Percentiles rank a stretch among this genome's conserved stretches.
phyloP scores from a whole-genome alignment of 2,888 invertebrate species.

The Drosophila differens region DNA sequence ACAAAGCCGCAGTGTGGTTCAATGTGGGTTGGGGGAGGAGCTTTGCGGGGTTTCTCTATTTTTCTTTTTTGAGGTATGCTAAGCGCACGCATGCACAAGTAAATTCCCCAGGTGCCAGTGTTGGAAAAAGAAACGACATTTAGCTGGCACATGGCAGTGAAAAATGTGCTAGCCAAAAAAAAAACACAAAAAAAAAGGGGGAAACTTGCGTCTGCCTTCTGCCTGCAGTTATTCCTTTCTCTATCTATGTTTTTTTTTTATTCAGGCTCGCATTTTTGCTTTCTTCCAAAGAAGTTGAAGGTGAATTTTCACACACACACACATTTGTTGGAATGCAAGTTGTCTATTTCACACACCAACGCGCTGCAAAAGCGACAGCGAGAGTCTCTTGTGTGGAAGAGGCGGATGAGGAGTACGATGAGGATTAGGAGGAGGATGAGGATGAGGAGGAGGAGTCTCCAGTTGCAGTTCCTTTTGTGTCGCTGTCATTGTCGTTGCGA shows the following conservation, averaged over 20 bases:
- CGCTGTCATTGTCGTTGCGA: constrained; percentile 56
- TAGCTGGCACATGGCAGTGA: constrained; percentile 68
- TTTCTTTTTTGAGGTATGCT: constrained; percentile 40
- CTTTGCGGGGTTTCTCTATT: constrained; percentile 9
- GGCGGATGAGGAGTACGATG: background rate
- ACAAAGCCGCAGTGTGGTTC: background rate
- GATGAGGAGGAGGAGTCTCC: background rate
- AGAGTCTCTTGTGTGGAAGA: constrained; percentile 26
- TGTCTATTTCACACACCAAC: constrained; percentile 79
- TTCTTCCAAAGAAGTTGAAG: constrained; percentile 49
- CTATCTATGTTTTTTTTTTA: constrained; percentile 22
- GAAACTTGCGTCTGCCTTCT: constrained; percentile 47
- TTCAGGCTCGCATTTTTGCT: constrained; percentile 22
- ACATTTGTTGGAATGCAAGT: constrained; percentile 58
- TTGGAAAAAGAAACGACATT: constrained; percentile 51
- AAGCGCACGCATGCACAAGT: constrained; percentile 71
- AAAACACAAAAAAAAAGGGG: background rate
- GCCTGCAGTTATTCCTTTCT: constrained; percentile 31
- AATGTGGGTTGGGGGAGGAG: background rate
- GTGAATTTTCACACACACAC: constrained; percentile 29
- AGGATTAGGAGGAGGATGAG: background rate
- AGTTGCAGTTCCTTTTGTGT: constrained; percentile 20
- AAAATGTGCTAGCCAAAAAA: constrained; percentile 58
- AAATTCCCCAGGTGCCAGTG: constrained; percentile 72
- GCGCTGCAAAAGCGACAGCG: constrained; percentile 57